phyloP scores from a whole-genome alignment of 2,888 invertebrate genomes.

The Theristus sp. region DNA sequence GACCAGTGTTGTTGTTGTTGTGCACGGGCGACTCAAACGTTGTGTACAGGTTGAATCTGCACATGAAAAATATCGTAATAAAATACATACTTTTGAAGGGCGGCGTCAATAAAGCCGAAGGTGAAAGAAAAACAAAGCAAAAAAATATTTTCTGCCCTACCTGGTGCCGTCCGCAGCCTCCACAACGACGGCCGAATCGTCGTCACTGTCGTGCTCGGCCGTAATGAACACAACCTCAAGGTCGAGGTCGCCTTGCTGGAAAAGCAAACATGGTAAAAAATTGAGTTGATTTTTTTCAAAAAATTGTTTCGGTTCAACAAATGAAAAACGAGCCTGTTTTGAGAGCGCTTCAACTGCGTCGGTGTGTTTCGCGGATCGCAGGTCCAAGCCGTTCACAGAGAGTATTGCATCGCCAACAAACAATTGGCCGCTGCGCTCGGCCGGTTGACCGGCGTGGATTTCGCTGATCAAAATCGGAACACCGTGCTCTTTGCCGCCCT shows the following conservation, averaged over 20 bases:
- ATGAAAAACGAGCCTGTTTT: constrained; percentile 48
- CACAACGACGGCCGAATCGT: constrained; percentile 29
- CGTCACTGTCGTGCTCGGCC: constrained; percentile 45
- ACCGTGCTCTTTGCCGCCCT: constrained; percentile 70
- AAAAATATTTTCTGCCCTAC: constrained; percentile 4
- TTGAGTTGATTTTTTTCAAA: too few relatives aligned
- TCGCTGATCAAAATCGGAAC: constrained; percentile 67
- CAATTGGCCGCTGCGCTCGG: constrained; percentile 49
- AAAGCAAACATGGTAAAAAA: background rate
- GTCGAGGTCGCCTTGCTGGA: constrained; percentile 47
- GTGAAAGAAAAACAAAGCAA: too few relatives aligned
- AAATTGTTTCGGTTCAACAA: too few relatives aligned
- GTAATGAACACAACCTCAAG: constrained; percentile 58
- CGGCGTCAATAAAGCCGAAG: too few relatives aligned
- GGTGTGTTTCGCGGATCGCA: constrained; percentile 55
- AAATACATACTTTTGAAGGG: too few relatives aligned
- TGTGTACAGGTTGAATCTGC: background rate
- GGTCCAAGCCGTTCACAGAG: constrained; percentile 55
- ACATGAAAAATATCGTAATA: too few relatives aligned
- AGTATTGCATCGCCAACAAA: constrained; percentile 68
- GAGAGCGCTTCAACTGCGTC: constrained; percentile 62
- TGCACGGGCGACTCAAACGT: background rate
- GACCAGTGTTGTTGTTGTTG: too few relatives aligned
- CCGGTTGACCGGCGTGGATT: constrained; percentile 55
- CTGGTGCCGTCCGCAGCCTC: constrained; percentile 19